A percentile compares a stretch with the other conserved stretches of the same genome.
Evolutionary conservation across 2,888 invertebrate genomes (phyloP).

Genomic region (Cheilosia scutellata): DNA sequence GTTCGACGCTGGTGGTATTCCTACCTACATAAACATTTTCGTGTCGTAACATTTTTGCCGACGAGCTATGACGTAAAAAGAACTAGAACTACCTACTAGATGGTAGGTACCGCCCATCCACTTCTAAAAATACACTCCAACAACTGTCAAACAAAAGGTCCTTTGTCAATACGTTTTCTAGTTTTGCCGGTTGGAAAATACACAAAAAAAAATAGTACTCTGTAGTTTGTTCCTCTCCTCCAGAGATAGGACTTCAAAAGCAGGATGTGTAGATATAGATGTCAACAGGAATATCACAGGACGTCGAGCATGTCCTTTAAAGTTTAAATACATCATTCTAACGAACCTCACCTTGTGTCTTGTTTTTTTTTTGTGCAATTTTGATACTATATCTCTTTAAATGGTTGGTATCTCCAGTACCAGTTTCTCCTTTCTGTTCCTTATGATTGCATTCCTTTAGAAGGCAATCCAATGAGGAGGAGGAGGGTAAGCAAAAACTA

Average conservation of each 20-base stretch:
- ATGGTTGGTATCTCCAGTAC: slow-evolving; percentile 24
- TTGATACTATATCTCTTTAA: slow-evolving; percentile 55
- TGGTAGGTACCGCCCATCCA: neutral
- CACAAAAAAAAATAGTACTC: slow-evolving; percentile 1
- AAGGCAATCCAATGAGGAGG: slow-evolving; percentile 5
- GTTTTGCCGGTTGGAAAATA: slow-evolving; percentile 37
- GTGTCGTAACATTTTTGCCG: too few relatives aligned
- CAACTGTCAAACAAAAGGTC: slow-evolving; percentile 44
- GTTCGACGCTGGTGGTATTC: too few relatives aligned
- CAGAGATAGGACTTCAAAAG: slow-evolving; percentile 18
- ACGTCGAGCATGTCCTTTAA: slow-evolving; percentile 49
- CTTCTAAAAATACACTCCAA: neutral
- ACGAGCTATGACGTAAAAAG: neutral
- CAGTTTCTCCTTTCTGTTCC: slow-evolving; percentile 27
- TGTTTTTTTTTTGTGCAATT: neutral
- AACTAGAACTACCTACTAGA: neutral
- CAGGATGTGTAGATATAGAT: slow-evolving; percentile 29
- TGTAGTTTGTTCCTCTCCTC: neutral
- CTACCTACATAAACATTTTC: too few relatives aligned
- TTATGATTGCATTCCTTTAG: slow-evolving; percentile 65
- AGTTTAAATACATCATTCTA: slow-evolving; percentile 60
- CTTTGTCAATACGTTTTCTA: slow-evolving; percentile 56
- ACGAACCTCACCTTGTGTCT: slow-evolving; percentile 58
- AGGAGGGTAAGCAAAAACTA: slow-evolving; percentile 35
- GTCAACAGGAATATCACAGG: slow-evolving; percentile 39